A percentile compares a stretch with the other conserved stretches of the same genome.
Evolutionary conservation across 2,888 invertebrate species (phyloP).

Genomic region (Gastracanthus pulcherrimus): DNA sequence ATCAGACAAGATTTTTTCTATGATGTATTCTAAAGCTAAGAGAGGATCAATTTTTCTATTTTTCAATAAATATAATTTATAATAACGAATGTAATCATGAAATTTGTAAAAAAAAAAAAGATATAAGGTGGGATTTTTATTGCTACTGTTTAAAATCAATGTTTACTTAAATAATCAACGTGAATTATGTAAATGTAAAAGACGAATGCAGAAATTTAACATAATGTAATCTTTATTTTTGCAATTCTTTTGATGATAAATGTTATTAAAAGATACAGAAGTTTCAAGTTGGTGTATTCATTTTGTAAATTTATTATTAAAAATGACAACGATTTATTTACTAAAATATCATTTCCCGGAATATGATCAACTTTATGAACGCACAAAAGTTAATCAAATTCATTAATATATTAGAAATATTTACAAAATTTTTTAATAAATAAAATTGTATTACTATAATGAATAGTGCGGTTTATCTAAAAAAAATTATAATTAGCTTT

Average conservation of each 20-base stretch:
- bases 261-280: conserved; percentile 16
- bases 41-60: too few species aligned
- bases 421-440: conserved; percentile 30
- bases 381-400: conserved; percentile 1
- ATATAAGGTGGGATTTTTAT: conserved; percentile 1
- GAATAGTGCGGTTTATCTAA: too few species aligned
- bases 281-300: not conserved
- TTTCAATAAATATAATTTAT: not conserved
- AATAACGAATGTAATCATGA: not conserved
- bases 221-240: conserved; percentile 37
- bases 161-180: not conserved
- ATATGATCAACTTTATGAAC: not conserved
- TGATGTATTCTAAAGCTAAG: not conserved
- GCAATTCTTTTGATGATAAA: conserved; percentile 14
- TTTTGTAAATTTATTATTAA: conserved; percentile 14
- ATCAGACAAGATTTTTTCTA: too few species aligned
- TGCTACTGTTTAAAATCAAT: not conserved
- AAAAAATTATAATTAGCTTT: not conserved
- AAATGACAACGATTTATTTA: conserved; percentile 1
- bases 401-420: conserved; percentile 6
- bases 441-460: conserved; percentile 6
- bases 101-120: not conserved
- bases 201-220: not conserved
- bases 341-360: not conserved
- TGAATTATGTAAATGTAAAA: not conserved